Evolutionary conservation across 2,797 vertebrate genomes (phyloP).

Genomic region (Synanceia verrucosa): DNA sequence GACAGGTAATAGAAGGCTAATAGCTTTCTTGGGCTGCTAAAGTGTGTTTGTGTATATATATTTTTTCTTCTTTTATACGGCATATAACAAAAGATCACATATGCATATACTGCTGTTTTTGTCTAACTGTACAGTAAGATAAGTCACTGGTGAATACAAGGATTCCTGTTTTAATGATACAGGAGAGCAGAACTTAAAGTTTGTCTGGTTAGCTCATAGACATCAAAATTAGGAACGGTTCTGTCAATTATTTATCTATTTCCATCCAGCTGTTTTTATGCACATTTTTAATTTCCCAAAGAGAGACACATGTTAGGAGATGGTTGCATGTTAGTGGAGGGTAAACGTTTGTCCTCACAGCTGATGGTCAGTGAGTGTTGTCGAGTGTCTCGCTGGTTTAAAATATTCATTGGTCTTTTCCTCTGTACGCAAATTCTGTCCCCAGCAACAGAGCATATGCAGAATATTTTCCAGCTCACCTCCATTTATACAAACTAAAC

Average conservation of each 20-base stretch:
- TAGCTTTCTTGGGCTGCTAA: slow-evolving; percentile 38
- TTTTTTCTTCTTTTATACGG: background rate
- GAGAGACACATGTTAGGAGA: background rate
- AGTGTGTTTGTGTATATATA: slow-evolving; percentile 4
- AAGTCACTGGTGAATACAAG: background rate
- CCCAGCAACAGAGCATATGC: background rate
- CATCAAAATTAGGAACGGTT: too few species aligned
- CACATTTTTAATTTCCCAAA: background rate
- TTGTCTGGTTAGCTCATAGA: too few species aligned
- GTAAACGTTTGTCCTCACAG: background rate
- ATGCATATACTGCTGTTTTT: background rate
- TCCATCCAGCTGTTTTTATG: background rate
- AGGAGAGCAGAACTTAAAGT: background rate
- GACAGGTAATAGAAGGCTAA: slow-evolving; percentile 46
- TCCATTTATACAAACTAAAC: background rate
- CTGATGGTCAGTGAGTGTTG: background rate
- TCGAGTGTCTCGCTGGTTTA: background rate
- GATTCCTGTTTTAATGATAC: background rate
- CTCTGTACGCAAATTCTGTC: slow-evolving; percentile 8
- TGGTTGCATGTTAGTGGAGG: background rate
- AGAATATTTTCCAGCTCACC: background rate
- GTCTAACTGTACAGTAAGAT: background rate
- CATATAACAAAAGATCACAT: background rate
- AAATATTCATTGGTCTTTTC: slow-evolving; percentile 32
- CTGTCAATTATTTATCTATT: background rate